These are phyloP conservation scores for Adineta ricciae DNA, from an alignment of 2,888 invertebrate genomes.

Conservation along the genomic window DNA sequence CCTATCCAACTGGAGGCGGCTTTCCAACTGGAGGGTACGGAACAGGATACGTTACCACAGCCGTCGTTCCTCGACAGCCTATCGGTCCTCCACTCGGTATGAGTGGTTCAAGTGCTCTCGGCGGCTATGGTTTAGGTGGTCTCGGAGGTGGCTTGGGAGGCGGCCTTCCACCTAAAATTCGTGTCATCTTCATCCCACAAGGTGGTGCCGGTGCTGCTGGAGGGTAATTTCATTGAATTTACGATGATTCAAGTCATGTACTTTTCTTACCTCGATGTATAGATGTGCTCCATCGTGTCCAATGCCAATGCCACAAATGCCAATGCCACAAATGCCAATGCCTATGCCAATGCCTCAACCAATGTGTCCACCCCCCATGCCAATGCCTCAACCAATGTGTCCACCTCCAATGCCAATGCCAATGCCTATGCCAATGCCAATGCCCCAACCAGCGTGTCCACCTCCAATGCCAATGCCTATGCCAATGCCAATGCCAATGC, in stretches of 20 bases:
- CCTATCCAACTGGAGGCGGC: neutral
- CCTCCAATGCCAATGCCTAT: neutral
- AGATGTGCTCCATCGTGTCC: too few species aligned
- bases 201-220: neutral
- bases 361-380: neutral
- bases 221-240: neutral
- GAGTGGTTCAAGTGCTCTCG: neutral
- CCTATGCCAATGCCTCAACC: neutral
- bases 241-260: neutral
- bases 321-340: neutral
- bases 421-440: neutral
- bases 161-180: neutral
- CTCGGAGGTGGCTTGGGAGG: neutral
- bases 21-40: neutral
- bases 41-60: neutral
- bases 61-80: neutral
- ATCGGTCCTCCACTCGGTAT: too few species aligned
- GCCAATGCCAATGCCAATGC: neutral
- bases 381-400: neutral
- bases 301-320: too few species aligned
- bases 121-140: neutral
- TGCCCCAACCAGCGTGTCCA: neutral
- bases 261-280: neutral
- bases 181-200: slow-evolving; percentile 1
- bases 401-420: neutral